These are phyloP conservation scores for Nicator chloris DNA, from an alignment of 2,113 vertebrate genomes.

Conservation along the genomic window DNA sequence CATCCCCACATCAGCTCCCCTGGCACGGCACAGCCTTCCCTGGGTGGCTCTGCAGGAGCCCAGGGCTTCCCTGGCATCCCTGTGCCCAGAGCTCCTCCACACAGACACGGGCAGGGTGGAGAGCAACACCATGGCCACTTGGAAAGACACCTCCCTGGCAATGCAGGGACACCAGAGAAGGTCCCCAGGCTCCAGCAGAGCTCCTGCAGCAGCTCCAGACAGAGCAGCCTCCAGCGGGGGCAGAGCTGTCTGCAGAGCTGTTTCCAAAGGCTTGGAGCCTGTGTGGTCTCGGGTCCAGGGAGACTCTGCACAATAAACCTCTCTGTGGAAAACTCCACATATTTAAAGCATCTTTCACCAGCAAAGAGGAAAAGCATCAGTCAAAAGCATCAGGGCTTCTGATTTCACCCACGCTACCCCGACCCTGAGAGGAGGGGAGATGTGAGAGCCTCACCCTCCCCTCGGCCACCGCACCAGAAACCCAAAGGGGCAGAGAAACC, in stretches of 20 bases:
- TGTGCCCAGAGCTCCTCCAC: rapidly evolving
- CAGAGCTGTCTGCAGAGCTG: conserved; percentile 20
- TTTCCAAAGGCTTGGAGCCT: conserved; percentile 23
- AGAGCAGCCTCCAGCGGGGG: conserved; percentile 7
- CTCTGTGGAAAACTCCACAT: conserved; percentile 48
- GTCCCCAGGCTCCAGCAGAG: neutral
- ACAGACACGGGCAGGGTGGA: rapidly evolving
- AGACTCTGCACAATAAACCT: conserved; percentile 34
- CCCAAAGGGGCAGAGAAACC: neutral
- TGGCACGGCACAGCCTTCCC: neutral
- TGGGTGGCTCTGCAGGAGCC: neutral
- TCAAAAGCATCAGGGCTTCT: neutral
- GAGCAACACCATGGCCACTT: rapidly evolving
- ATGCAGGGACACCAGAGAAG: neutral
- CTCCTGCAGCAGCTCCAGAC: conserved; percentile 7
- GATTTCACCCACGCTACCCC: neutral
- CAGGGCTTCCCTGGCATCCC: neutral
- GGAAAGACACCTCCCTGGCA: neutral
- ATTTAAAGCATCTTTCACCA: conserved; percentile 40
- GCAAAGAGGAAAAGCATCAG: neutral
- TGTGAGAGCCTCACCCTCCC: neutral
- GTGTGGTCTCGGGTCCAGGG: conserved; percentile 31
- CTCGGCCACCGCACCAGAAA: rapidly evolving
- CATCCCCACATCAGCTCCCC: too few relatives aligned
- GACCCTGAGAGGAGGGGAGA: neutral